Conservation (phyloP, 2,113 vertebrate species). For the Numenius arquata region DNA sequence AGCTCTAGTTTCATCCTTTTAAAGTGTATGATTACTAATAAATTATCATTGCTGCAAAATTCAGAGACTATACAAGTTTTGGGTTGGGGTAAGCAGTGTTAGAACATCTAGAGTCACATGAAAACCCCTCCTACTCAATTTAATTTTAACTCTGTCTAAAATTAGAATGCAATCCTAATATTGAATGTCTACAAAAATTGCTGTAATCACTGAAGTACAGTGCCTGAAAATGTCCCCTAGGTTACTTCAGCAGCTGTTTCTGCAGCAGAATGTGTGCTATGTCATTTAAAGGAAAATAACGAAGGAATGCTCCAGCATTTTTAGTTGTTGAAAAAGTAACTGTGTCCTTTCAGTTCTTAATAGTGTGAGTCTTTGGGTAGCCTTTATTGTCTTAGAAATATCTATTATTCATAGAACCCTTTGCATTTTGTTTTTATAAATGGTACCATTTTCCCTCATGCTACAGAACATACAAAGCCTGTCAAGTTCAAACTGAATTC, state of each 20-base stretch:
- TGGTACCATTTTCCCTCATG: not conserved
- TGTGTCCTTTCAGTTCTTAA: not conserved
- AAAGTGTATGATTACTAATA: not conserved
- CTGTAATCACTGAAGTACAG: slow-evolving; percentile 46
- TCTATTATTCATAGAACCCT: slow-evolving; percentile 36
- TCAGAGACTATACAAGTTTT: not conserved
- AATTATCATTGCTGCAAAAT: not conserved
- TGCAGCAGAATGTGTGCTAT: slow-evolving; percentile 5
- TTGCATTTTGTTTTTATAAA: slow-evolving; percentile 18
- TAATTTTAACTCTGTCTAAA: slow-evolving; percentile 48
- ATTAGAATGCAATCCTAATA: slow-evolving; percentile 35
- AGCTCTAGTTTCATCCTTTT: not conserved
- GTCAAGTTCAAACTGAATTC: slow-evolving; percentile 3
- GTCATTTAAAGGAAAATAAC: slow-evolving; percentile 12
- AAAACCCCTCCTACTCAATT: slow-evolving; percentile 21
- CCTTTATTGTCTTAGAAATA: slow-evolving; percentile 25
- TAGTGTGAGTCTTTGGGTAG: not conserved
- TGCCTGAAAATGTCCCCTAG: slow-evolving; percentile 50
- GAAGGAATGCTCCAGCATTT: not conserved
- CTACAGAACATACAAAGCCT: slow-evolving; percentile 3
- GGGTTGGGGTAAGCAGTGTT: not conserved
- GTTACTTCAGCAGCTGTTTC: slow-evolving; percentile 37
- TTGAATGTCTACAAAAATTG: slow-evolving; percentile 43
- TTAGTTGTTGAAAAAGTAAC: slow-evolving; percentile 20
- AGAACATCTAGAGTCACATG: not conserved